Evolutionary conservation across 2,797 vertebrate species (phyloP), one percentile per base, ranked within the genome.

Genomic region (Neomorphus geoffroyi): DNA sequence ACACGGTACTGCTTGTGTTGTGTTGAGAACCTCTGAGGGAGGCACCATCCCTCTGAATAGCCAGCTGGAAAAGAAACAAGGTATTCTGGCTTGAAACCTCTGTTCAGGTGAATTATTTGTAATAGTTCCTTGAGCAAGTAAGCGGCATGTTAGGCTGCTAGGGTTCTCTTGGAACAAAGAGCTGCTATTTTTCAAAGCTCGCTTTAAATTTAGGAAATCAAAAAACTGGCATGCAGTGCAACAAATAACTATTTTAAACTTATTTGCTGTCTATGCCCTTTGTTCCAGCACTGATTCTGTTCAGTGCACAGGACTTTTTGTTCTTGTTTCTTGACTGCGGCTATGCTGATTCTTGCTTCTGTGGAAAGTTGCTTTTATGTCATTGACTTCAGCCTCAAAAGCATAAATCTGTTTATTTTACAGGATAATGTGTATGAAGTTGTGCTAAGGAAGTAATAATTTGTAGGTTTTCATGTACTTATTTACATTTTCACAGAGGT

Each of bases 261-360:
- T 86, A 79, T 53, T 90, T 96, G 58, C 88, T 86, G 70, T 83
- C 88, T 85, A 58, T 24, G 57, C n/a, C 16, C 56, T 95, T 94
- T 92, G 95, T 96, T 97, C 81, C 71, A 85, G 58, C 0, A 0
- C 54, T 67, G 82, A 61, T 95, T 53, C 93, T 93, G 48, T 90
- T 96, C 93, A 77, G 56, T 89, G 80, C 85, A 56, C 86, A 81
- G 94, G 77, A 93, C 88, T 41, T 90, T 85, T 75, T 96, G 93
- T 94, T 96, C 89, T 93, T 19, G 2, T 86, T 86, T 94, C 65
- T 81, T 94, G 90, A 93, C 92, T 21, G 0, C 96, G 96, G 72
- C 50, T 15, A 32, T 67, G 53, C 87, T 92, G 78, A 1, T n/a
- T n/a, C 80, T 72, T 22, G 9, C 69, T 84, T 86, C 65, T 69